Conservation (phyloP, 2,888 invertebrate species). For the Neuroscelio doddi region DNA sequence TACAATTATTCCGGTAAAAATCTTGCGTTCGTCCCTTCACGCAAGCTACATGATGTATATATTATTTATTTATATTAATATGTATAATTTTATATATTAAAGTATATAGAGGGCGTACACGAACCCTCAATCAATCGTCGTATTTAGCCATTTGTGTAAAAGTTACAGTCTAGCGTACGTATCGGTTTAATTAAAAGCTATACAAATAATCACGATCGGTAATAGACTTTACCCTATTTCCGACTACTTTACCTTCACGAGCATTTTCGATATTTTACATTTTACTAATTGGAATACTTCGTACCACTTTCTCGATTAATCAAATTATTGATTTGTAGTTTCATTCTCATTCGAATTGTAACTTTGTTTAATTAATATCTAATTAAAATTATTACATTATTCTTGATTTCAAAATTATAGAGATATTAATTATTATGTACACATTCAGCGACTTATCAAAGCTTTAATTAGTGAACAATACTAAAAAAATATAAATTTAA, state of each 20-base stretch:
- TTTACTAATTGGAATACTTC: no score
- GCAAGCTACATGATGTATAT: constrained; percentile 39
- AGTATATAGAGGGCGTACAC: constrained; percentile 26
- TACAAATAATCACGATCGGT: constrained; percentile 30
- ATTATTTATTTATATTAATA: constrained; percentile 41
- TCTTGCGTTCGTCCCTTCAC: constrained; percentile 47
- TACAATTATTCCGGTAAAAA: constrained; percentile 52
- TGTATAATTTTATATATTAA: constrained; percentile 33
- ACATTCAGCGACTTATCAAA: no score
- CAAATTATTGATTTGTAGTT: background rate
- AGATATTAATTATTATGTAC: no score
- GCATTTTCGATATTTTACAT: background rate
- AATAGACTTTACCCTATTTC: constrained; percentile 13
- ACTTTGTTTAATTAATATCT: no score
- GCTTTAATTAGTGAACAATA: no score
- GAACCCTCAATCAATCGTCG: constrained; percentile 31
- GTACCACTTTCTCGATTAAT: no score
- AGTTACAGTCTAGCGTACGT: constrained; percentile 55
- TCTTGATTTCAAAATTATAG: no score
- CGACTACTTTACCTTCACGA: background rate
- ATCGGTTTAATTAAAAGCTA: constrained; percentile 47
- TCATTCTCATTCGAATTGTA: no score
- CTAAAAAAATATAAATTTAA: no score
- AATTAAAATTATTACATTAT: no score
- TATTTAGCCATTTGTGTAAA: constrained; percentile 55